phyloP scores from a whole-genome alignment of 2,113 vertebrate species.

The Kryptolebias marmoratus region DNA sequence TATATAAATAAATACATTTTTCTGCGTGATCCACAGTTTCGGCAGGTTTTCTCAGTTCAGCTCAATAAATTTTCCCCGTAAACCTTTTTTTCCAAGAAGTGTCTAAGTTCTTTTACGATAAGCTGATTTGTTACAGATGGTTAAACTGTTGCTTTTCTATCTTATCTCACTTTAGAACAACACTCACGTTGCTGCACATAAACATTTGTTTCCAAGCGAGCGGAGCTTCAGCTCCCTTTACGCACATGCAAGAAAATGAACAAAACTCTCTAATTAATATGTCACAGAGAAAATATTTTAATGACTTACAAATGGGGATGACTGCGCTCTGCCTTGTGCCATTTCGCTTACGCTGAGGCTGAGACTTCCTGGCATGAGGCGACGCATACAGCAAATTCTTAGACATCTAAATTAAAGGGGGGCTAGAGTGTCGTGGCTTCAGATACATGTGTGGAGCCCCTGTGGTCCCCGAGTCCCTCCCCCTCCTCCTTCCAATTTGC shows the following conservation, averaged over 20 bases:
- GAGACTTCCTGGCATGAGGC: constrained; percentile 79
- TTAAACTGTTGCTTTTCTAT: constrained; percentile 9
- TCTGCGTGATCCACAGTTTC: too few species aligned
- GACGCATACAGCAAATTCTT: constrained; percentile 78
- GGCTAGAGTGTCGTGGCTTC: constrained; percentile 64
- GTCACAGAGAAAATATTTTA: constrained; percentile 79
- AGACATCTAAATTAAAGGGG: constrained; percentile 81
- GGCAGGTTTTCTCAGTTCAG: too few species aligned
- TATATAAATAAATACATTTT: too few species aligned
- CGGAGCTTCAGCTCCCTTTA: constrained; percentile 1
- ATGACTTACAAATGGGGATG: constrained; percentile 78
- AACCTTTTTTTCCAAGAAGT: neutral
- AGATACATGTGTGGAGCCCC: constrained; percentile 77
- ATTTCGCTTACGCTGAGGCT: constrained; percentile 68
- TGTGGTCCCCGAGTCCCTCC: constrained; percentile 66
- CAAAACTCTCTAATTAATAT: constrained; percentile 73
- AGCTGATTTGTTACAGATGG: constrained; percentile 35
- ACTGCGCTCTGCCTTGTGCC: constrained; percentile 61
- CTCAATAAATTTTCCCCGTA: too few species aligned
- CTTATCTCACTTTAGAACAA: neutral
- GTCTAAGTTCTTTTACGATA: constrained; percentile 8
- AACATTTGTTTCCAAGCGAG: neutral
- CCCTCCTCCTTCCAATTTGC: constrained; percentile 66
- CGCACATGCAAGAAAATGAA: constrained; percentile 38
- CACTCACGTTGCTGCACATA: constrained; percentile 12